A percentile compares a stretch with the other conserved stretches of the same genome.
Conservation (phyloP, 2,888 invertebrate species). For the Agriotes lineatus region DNA sequence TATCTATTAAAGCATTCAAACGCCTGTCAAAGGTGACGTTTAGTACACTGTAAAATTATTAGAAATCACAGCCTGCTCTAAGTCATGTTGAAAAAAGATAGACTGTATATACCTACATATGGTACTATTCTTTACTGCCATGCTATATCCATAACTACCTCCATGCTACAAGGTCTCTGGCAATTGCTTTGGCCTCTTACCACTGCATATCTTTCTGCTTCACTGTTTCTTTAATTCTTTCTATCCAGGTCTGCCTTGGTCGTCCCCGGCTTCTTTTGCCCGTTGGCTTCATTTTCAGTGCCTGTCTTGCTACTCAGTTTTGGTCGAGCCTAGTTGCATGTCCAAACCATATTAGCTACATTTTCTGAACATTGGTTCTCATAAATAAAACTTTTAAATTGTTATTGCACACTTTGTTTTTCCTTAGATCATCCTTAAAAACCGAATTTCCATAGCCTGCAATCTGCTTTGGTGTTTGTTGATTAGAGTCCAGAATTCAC, state of each 20-base stretch:
- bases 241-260: neutral
- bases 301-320: neutral
- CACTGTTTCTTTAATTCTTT: neutral
- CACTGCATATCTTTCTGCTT: neutral
- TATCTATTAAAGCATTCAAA: no score
- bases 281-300: neutral
- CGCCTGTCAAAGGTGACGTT: no score
- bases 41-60: no score
- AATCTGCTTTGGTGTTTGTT: neutral
- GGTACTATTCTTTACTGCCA: neutral
- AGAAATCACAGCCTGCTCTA: no score
- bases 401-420: neutral
- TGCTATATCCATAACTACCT: neutral
- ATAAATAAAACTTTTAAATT: neutral
- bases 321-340: neutral
- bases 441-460: neutral
- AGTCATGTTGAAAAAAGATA: no score
- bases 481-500: neutral
- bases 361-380: neutral
- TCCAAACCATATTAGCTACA: no score
- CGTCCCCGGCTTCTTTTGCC: neutral
- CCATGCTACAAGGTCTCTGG: neutral
- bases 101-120: no score
- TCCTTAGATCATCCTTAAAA: neutral
- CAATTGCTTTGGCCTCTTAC: neutral